Conservation (phyloP, 2,888 invertebrate genomes). For the Drosophila hawaiiensis region DNA sequence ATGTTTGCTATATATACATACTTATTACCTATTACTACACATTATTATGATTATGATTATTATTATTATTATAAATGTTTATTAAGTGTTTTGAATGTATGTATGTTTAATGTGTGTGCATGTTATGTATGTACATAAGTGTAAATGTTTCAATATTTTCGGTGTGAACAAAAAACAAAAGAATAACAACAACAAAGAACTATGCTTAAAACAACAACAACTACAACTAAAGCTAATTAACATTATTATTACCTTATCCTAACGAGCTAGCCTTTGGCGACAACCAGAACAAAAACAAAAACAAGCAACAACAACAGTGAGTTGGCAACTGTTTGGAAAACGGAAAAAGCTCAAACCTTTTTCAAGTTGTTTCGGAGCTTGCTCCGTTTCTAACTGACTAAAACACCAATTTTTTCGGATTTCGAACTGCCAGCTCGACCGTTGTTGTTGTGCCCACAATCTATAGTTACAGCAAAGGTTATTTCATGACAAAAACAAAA, state of each 20-base stretch:
- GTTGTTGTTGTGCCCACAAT: constrained; percentile 32
- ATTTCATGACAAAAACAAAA: constrained; percentile 53
- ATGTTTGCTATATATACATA: constrained; percentile 65
- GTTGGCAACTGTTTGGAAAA: constrained; percentile 53
- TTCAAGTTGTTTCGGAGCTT: constrained; percentile 61
- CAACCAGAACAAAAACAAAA: constrained; percentile 20
- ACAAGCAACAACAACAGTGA: constrained; percentile 54
- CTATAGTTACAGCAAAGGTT: constrained; percentile 40
- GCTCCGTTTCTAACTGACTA: constrained; percentile 66
- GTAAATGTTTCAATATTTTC: constrained; percentile 71
- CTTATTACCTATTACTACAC: constrained; percentile 76
- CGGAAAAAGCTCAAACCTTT: constrained; percentile 76
- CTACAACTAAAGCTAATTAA: constrained; percentile 73
- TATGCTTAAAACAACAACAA: constrained; percentile 63
- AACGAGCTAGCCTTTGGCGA: constrained; percentile 38
- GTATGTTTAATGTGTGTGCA: constrained; percentile 62
- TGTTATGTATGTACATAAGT: constrained; percentile 76
- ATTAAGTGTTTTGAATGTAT: constrained; percentile 75
- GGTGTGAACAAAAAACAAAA: constrained; percentile 60
- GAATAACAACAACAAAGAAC: constrained; percentile 17
- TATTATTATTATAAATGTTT: constrained; percentile 67
- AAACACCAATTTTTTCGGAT: constrained; percentile 75
- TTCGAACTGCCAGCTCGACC: constrained; percentile 68
- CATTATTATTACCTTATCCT: constrained; percentile 63
- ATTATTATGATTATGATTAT: constrained; percentile 63